Percentiles rank a stretch among this genome's conserved stretches.
These are phyloP conservation scores for Hormaphis cornu DNA, from an alignment of 1,140 invertebrate genomes.

Conservation along the genomic window DNA sequence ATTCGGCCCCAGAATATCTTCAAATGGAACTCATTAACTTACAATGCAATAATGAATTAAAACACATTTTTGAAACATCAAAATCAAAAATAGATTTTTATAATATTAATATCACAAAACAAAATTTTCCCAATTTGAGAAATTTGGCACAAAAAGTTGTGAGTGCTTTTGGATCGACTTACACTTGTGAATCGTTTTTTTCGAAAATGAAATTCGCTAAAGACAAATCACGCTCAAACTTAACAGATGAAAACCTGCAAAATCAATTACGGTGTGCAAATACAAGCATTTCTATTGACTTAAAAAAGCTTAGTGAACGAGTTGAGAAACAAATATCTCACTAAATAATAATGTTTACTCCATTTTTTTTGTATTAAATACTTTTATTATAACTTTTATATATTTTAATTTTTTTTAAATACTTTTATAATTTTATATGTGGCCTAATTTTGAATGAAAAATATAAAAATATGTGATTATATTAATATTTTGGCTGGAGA, in stretches of 20 bases:
- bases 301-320: neutral
- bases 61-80: slow-evolving; percentile 32
- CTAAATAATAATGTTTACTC: neutral
- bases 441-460: too few relatives aligned
- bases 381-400: too few relatives aligned
- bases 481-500: too few relatives aligned
- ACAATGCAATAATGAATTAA: slow-evolving; percentile 36
- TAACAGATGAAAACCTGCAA: slow-evolving; percentile 34
- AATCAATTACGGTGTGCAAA: slow-evolving; percentile 34
- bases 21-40: slow-evolving; percentile 38
- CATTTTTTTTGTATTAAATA: too few relatives aligned
- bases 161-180: slow-evolving; percentile 34
- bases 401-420: too few relatives aligned
- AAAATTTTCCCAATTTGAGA: slow-evolving; percentile 35
- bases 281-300: slow-evolving; percentile 30
- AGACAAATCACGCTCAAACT: slow-evolving; percentile 36
- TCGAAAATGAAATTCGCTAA: slow-evolving; percentile 37
- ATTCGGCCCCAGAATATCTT: slow-evolving; percentile 36
- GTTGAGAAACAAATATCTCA: neutral
- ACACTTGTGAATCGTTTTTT: slow-evolving; percentile 35
- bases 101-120: slow-evolving; percentile 33
- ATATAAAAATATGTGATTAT: too few relatives aligned
- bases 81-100: slow-evolving; percentile 33
- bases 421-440: too few relatives aligned
- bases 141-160: slow-evolving; percentile 34